These are phyloP conservation scores for Heteromormyrus szaboi DNA, from an alignment of 2,797 vertebrate genomes.

Conservation along the genomic window DNA sequence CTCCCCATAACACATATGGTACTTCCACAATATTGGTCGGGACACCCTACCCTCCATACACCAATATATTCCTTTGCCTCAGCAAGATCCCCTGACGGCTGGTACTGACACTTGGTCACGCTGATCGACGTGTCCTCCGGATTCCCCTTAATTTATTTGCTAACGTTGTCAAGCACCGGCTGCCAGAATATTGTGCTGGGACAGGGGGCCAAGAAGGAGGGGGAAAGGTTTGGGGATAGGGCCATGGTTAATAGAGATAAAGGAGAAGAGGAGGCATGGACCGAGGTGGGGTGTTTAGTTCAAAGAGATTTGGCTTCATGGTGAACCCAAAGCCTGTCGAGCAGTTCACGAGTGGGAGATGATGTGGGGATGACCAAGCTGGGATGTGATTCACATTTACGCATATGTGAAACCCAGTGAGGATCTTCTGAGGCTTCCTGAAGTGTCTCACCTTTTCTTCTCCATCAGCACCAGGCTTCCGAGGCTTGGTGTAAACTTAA, in stretches of 20 bases:
- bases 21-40: background rate
- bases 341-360: background rate
- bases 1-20: background rate
- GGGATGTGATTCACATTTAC: background rate
- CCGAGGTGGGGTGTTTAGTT: background rate
- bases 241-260: background rate
- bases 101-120: background rate
- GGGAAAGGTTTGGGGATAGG: background rate
- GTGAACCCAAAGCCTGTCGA: background rate
- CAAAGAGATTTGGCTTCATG: background rate
- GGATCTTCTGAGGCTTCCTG: background rate
- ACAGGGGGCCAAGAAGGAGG: background rate
- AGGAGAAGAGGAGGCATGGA: background rate
- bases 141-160: background rate
- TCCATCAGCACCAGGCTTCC: background rate
- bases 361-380: background rate
- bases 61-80: background rate
- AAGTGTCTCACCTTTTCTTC: background rate
- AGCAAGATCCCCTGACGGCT: background rate
- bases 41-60: background rate
- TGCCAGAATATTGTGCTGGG: background rate
- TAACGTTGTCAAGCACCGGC: background rate
- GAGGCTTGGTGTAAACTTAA: background rate
- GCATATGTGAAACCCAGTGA: background rate
- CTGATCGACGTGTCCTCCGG: background rate